These are phyloP conservation scores for Talpa occidentalis DNA, from an alignment of 2,113 vertebrate species.

Conservation along the genomic window DNA sequence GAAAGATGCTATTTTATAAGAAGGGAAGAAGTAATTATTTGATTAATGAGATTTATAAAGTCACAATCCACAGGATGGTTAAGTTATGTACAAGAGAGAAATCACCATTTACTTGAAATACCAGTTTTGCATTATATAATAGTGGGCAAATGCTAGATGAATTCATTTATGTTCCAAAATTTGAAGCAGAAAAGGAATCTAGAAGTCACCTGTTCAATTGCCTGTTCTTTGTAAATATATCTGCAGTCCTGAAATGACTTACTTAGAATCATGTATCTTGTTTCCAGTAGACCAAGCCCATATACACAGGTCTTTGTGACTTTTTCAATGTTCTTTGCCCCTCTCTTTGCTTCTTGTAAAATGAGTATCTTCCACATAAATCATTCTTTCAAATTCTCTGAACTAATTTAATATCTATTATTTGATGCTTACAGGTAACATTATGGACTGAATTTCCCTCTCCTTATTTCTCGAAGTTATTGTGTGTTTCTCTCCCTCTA, in stretches of 20 bases:
- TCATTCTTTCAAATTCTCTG: neutral
- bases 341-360: neutral
- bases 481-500: neutral
- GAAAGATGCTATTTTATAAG: neutral
- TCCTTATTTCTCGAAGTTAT: neutral
- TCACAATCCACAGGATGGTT: neutral
- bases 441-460: neutral
- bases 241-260: neutral
- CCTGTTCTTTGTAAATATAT: neutral
- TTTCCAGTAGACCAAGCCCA: neutral
- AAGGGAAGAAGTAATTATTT: neutral
- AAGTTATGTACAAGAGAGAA: neutral
- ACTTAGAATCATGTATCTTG: neutral
- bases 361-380: neutral
- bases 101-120: neutral
- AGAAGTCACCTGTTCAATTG: neutral
- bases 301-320: neutral
- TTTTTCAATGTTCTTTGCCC: neutral
- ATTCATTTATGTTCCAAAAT: neutral
- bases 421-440: neutral
- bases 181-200: neutral
- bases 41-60: neutral
- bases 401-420: neutral
- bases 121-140: neutral
- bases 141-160: neutral